phyloP scores from a whole-genome alignment of 2,888 invertebrate species.

The Napeogenes sylphis region DNA sequence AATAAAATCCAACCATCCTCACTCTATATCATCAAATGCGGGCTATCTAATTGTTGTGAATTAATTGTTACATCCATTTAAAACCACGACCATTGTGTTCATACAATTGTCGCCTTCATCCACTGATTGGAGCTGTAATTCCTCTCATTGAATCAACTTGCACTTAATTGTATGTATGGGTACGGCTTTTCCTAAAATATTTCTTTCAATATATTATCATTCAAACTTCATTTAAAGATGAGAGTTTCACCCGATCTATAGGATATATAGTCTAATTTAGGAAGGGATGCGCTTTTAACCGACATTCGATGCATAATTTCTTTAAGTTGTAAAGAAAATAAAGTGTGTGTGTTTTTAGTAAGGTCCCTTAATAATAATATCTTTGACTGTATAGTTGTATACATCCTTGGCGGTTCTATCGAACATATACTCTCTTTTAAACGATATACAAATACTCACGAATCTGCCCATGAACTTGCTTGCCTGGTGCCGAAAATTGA shows the following conservation, averaged over 20 bases:
- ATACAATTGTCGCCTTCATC: conserved; percentile 64
- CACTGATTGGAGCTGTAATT: conserved; percentile 66
- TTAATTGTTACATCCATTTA: conserved; percentile 78
- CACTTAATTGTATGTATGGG: conserved; percentile 51
- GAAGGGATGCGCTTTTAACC: no score
- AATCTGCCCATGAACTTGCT: no score
- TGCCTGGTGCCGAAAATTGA: no score
- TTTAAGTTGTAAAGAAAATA: not conserved
- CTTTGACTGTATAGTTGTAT: no score
- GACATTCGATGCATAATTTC: no score
- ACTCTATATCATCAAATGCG: conserved; percentile 60
- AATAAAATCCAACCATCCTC: conserved; percentile 23
- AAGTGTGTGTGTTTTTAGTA: not conserved
- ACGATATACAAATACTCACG: no score
- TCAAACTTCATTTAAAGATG: not conserved
- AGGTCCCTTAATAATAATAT: no score
- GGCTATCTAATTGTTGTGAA: conserved; percentile 75
- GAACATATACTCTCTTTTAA: no score
- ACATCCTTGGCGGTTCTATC: no score
- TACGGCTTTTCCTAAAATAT: conserved; percentile 8
- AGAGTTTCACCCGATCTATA: no score
- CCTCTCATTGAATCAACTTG: conserved; percentile 56
- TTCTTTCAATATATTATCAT: not conserved
- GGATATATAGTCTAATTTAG: no score
- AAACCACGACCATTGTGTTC: conserved; percentile 71